phyloP scores from a whole-genome alignment of 2,113 vertebrate genomes.

The Xiphorhynchus elegans region DNA sequence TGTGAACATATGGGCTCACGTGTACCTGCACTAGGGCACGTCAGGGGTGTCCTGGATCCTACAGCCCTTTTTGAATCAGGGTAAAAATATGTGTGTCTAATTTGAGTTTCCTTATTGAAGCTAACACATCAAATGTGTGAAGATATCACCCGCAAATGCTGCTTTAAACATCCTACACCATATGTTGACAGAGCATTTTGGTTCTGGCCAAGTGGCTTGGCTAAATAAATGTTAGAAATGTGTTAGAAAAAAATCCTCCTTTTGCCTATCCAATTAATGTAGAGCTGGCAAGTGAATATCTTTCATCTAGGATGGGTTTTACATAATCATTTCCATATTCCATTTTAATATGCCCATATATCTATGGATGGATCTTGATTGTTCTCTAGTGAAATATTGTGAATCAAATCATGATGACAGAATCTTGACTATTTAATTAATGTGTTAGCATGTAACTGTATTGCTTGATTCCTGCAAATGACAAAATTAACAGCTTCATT shows the following conservation, averaged over 20 bases:
- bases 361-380: conserved; percentile 8
- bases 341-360: neutral
- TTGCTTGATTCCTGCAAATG: neutral
- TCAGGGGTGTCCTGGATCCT: neutral
- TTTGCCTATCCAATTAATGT: neutral
- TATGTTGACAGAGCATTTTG: neutral
- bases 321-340: neutral
- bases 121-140: neutral
- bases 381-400: conserved; percentile 51
- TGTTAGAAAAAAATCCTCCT: neutral
- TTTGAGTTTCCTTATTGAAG: neutral
- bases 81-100: neutral
- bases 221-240: neutral
- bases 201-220: neutral
- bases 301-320: neutral
- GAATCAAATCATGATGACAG: conserved; percentile 34
- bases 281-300: neutral
- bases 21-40: neutral
- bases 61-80: neutral
- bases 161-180: neutral
- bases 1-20: neutral
- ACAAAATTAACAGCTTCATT: conserved; percentile 43
- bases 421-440: conserved; percentile 34
- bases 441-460: neutral
- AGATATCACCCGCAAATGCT: neutral